Percentiles rank a stretch among this genome's conserved stretches.
Conservation (phyloP, 2,113 vertebrate species). For the Rhagologus leucostigma region DNA sequence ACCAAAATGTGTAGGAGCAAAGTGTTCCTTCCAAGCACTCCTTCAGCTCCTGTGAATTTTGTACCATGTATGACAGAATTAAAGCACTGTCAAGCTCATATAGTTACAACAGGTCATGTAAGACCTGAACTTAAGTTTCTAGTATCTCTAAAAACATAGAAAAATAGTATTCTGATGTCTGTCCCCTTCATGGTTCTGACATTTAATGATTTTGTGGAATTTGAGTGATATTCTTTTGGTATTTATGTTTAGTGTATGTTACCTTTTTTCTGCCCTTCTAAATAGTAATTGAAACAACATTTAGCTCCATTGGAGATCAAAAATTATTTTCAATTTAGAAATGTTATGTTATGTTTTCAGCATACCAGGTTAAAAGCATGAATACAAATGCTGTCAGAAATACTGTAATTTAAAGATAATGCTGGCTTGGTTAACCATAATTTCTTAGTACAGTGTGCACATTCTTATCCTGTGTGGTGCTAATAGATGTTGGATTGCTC, state of each 20-base stretch:
- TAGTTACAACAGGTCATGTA: not conserved
- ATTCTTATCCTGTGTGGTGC: fast-evolving
- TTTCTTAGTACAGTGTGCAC: not conserved
- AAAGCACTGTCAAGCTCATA: not conserved
- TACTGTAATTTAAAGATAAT: not conserved
- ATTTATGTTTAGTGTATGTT: not conserved
- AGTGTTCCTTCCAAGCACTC: not conserved
- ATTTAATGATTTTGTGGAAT: not conserved
- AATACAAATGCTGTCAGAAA: not conserved
- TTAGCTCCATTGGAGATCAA: not conserved
- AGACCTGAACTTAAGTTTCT: not conserved
- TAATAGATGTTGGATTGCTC: not conserved
- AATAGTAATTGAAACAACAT: not conserved
- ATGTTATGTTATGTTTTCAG: not conserved
- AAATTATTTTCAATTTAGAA: not conserved
- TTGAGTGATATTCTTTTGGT: not conserved
- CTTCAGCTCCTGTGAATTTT: not conserved
- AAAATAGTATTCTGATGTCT: not conserved
- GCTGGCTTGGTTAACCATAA: not conserved
- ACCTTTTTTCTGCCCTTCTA: not conserved
- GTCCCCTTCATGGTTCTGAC: not conserved
- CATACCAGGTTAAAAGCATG: not conserved
- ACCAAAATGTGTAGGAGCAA: not conserved
- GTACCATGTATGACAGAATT: not conserved
- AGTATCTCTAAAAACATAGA: not conserved